phyloP scores from a whole-genome alignment of 2,113 vertebrate genomes.

The Indri indri region DNA sequence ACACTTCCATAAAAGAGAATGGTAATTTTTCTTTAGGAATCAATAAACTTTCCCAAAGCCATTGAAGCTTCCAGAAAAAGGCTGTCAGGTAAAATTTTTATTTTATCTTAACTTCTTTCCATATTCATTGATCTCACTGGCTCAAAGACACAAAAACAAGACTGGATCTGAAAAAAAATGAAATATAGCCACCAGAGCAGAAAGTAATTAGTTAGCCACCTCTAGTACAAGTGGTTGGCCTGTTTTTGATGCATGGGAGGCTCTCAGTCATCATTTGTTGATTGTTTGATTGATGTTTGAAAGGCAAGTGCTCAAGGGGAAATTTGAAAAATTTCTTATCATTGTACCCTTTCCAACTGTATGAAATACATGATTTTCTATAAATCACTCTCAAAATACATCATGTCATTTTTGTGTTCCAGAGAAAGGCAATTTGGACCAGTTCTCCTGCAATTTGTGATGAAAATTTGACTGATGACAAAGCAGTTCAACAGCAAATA shows the following conservation, averaged over 20 bases:
- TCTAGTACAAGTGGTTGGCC: conserved; percentile 2
- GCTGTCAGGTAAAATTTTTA: conserved; percentile 61
- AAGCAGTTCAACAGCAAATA: conserved; percentile 47
- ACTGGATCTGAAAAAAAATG: conserved; percentile 25
- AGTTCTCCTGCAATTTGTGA: conserved; percentile 60
- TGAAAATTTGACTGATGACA: conserved; percentile 65
- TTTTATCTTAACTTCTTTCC: conserved; percentile 69
- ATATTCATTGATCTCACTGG: conserved; percentile 3
- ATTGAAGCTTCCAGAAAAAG: conserved; percentile 72
- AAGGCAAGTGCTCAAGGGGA: conserved; percentile 41
- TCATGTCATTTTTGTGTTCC: conserved; percentile 67
- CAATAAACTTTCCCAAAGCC: conserved; percentile 67
- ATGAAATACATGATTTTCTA: conserved; percentile 69
- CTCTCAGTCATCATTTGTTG: conserved; percentile 32
- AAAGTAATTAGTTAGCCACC: conserved; percentile 51
- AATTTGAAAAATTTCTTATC: conserved; percentile 65
- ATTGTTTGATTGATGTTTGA: conserved; percentile 66
- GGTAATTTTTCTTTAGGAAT: conserved; percentile 71
- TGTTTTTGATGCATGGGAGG: conserved; percentile 36
- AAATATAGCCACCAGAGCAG: neutral
- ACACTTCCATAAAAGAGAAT: conserved; percentile 45
- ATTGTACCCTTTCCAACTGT: conserved; percentile 48
- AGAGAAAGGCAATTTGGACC: conserved; percentile 67
- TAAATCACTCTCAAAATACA: conserved; percentile 67
- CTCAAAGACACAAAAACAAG: conserved; percentile 63